These are phyloP conservation scores for Lepus europaeus DNA, from an alignment of 2,113 vertebrate species.

Conservation along the genomic window DNA sequence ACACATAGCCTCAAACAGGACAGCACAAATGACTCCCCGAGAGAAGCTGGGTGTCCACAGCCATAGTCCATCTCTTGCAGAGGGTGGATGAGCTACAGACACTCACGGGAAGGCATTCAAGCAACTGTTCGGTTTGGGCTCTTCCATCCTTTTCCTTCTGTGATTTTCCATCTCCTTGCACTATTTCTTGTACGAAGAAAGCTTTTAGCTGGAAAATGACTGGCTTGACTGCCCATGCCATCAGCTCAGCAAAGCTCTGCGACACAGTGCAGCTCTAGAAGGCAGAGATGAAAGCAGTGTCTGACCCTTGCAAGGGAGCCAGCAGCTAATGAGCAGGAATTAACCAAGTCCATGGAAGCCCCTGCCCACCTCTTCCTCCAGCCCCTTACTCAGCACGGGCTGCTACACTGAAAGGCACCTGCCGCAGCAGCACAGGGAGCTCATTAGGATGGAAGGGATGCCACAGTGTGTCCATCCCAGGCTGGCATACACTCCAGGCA, in stretches of 20 bases:
- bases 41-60: fast-evolving
- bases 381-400: not conserved
- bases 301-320: fast-evolving
- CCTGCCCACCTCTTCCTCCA: not conserved
- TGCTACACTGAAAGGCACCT: not conserved
- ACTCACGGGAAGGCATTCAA: not conserved
- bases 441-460: not conserved
- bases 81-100: not conserved
- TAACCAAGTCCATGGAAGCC: fast-evolving
- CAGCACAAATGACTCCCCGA: too few species aligned
- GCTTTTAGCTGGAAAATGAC: not conserved
- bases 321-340: too few species aligned
- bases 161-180: not conserved
- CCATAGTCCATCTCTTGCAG: not conserved
- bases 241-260: fast-evolving
- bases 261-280: fast-evolving
- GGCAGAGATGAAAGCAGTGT: not conserved
- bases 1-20: not conserved
- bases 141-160: not conserved
- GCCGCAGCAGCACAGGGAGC: not conserved
- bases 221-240: not conserved
- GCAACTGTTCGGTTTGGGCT: not conserved
- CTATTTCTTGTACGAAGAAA: conserved; percentile 43
- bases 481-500: not conserved
- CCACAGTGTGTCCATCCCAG: not conserved